Evolutionary conservation across 2,888 invertebrate genomes (phyloP).

Genomic region (Aleiodes leptofemur): DNA sequence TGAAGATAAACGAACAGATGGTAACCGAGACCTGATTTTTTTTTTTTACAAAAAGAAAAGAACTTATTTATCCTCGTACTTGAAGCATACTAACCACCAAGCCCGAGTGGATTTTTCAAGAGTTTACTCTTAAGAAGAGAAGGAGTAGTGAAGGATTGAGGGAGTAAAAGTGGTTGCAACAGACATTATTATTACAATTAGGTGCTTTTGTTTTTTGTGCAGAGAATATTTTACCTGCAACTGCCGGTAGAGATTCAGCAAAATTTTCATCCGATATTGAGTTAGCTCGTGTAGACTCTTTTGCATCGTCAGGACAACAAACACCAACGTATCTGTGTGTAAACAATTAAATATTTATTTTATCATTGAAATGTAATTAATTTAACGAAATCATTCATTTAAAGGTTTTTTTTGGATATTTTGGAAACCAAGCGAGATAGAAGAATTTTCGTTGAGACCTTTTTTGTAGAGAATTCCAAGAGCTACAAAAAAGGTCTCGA

Average conservation of each 20-base stretch:
- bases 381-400: too few species aligned
- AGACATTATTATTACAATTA: constrained; percentile 24
- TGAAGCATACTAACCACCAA: too few species aligned
- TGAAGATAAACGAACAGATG: neutral
- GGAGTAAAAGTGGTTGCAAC: neutral
- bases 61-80: constrained; percentile 2
- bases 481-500: too few species aligned
- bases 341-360: neutral
- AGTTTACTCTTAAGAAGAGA: neutral
- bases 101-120: neutral
- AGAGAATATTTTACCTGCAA: constrained; percentile 57
- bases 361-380: neutral
- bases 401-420: too few species aligned
- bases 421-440: too few species aligned
- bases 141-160: neutral
- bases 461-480: too few species aligned
- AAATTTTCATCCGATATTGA: constrained; percentile 48
- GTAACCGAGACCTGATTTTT: constrained; percentile 7
- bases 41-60: neutral
- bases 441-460: too few species aligned
- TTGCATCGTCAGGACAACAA: constrained; percentile 82
- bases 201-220: neutral
- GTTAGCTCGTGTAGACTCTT: constrained; percentile 55
- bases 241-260: constrained; percentile 59
- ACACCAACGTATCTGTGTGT: constrained; percentile 81